A percentile compares a stretch with the other conserved stretches of the same genome.
These are phyloP conservation scores for Aplysia californica DNA, from an alignment of 1,140 invertebrate species.

Conservation along the genomic window DNA sequence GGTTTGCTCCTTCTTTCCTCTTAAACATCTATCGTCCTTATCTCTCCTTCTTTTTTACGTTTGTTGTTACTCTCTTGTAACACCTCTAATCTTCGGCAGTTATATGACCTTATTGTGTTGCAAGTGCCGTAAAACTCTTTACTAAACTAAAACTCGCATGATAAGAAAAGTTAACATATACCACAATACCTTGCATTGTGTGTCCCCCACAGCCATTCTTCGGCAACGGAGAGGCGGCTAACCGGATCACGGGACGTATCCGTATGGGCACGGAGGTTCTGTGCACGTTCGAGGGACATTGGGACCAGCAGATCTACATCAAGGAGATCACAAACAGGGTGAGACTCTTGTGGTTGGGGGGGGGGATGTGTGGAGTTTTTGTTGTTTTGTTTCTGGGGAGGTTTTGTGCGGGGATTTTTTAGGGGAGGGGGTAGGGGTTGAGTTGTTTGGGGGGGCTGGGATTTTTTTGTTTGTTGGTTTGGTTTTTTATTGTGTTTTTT, in stretches of 20 bases:
- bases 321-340: conserved; percentile 72
- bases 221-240: conserved; percentile 82
- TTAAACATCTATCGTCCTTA: too few species aligned
- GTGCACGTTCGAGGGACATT: conserved; percentile 87
- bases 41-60: too few species aligned
- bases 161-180: too few species aligned
- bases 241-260: conserved; percentile 86
- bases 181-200: not conserved
- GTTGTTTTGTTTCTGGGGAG: not conserved
- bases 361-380: not conserved
- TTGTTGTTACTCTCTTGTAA: too few species aligned
- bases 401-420: not conserved
- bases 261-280: conserved; percentile 90
- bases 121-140: too few species aligned
- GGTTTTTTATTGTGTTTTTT: too few species aligned
- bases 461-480: conserved; percentile 28
- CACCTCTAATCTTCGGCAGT: too few species aligned
- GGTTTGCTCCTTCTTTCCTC: too few species aligned
- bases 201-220: conserved; percentile 81
- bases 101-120: too few species aligned
- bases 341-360: not conserved
- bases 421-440: not conserved
- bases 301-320: conserved; percentile 88
- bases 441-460: not conserved
- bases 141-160: too few species aligned